phyloP scores from a whole-genome alignment of 2,113 vertebrate species.

The Xiphorhynchus elegans region DNA sequence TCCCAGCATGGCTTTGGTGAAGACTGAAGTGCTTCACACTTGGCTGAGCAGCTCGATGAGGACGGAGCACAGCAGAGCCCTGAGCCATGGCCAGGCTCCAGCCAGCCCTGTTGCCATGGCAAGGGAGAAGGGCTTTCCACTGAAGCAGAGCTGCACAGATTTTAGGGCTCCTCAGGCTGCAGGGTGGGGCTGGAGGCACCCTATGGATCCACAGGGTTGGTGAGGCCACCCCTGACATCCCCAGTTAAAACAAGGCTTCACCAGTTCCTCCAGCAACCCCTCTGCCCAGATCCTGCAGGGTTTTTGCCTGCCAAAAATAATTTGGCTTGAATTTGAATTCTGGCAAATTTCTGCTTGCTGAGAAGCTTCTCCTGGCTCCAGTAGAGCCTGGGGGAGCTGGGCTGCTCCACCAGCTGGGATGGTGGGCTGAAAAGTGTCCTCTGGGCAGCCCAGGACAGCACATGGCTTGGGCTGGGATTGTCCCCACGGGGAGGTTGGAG shows the following conservation, averaged over 20 bases:
- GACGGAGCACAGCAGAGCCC: background rate
- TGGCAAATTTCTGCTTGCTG: background rate
- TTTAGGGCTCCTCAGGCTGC: background rate
- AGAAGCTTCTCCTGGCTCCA: background rate
- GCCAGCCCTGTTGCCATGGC: background rate
- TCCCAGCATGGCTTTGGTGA: background rate
- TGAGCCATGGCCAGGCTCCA: background rate
- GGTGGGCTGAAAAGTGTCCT: background rate
- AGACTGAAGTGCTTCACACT: background rate
- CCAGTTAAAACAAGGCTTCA: background rate
- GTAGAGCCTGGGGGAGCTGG: background rate
- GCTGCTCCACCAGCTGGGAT: no score
- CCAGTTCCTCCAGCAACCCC: background rate
- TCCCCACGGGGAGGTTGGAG: fast-evolving
- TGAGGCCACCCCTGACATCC: background rate
- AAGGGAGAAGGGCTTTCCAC: background rate
- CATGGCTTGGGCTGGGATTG: fast-evolving
- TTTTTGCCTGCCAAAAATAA: background rate
- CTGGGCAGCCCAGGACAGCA: background rate
- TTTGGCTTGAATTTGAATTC: background rate
- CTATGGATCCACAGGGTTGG: fast-evolving
- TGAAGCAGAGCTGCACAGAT: background rate
- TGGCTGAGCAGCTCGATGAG: fast-evolving
- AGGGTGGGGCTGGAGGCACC: background rate
- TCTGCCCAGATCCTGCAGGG: background rate